Evolutionary conservation across 2,113 vertebrate species (phyloP), one percentile per base, ranked within the genome.

Genomic region (Oenanthe oenanthe): DNA sequence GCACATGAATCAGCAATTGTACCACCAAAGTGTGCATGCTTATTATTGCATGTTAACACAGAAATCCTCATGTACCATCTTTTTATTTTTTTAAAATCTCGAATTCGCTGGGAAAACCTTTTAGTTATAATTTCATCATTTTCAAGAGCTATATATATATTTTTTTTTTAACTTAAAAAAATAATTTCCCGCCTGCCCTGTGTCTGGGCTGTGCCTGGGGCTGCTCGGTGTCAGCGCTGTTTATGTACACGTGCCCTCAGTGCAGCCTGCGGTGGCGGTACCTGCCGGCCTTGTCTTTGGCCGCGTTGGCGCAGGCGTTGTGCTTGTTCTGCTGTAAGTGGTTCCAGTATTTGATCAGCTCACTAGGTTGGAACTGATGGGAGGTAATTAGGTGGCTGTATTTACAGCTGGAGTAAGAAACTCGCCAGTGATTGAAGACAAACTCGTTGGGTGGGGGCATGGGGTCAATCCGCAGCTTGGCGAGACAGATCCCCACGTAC

Each of bases 301-400:
- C 96, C 75, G 97, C 96, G 16, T 98, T 98, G 95, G 98, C 97
- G 95, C 99, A 99, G 92, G 99, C 98, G 2, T 98, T 98, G 98
- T 97, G 98, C 98, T 99, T 99, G 97, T 99, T 99, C 96, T 97
- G 98, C 98, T 99, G 99, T 74, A 99, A 98, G 93, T 99, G 98
- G 92, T 99, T 98, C 99, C 99, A 99, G 98, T 99, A 99, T 96
- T 99, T 99, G 67, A 99, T 98, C 95, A 99, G 97, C 95, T 99
- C 99, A 31, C 98, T 98, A 54, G 99, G 99, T 53, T 99, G 98
- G 96, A 99, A 99, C 96, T 99, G 98, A 97, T 99, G 99, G 74
- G 99, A 99, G 84, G 99, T 99, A 97, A 99, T 99, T 92, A 99
- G 98, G 94, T 99, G 98, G 95, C 98, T 99, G 96, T 99, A 99